Conservation (phyloP, 2,113 vertebrate species). For the Euleptes europaea region DNA sequence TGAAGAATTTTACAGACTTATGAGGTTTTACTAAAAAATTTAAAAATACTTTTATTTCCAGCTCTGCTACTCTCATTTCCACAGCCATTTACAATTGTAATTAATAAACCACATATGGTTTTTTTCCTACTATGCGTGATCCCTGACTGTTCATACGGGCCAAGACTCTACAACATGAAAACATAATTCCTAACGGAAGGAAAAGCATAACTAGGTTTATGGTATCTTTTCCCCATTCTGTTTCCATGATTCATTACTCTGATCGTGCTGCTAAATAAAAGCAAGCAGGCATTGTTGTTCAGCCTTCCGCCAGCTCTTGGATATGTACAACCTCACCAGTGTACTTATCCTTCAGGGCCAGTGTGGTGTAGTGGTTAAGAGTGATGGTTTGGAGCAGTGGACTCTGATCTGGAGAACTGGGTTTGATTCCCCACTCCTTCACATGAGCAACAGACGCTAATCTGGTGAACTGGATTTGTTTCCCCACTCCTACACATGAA, state of each 20-base stretch:
- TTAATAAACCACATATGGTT: conserved; percentile 40
- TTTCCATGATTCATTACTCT: conserved; percentile 4
- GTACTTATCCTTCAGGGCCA: no score
- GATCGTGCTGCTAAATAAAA: neutral
- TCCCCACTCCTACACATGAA: no score
- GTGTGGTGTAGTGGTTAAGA: no score
- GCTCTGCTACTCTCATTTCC: conserved; percentile 41
- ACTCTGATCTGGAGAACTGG: no score
- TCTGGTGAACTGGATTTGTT: no score
- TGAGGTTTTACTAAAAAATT: neutral
- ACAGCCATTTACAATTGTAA: conserved; percentile 6
- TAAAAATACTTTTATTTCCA: neutral
- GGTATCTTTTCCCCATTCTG: neutral
- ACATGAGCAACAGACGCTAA: no score
- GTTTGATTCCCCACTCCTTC: no score
- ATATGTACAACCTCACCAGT: neutral
- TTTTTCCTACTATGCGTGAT: conserved; percentile 8
- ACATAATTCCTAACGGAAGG: conserved; percentile 6
- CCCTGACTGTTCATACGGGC: neutral
- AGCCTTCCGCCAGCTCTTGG: neutral
- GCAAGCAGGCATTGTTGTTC: neutral
- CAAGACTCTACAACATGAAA: conserved; percentile 10
- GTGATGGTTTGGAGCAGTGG: no score
- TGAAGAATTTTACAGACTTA: conserved; percentile 16
- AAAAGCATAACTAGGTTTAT: conserved; percentile 4